These are phyloP conservation scores for Andinoacara biseriatus DNA, from an alignment of 2,113 vertebrate species.

Conservation along the genomic window DNA sequence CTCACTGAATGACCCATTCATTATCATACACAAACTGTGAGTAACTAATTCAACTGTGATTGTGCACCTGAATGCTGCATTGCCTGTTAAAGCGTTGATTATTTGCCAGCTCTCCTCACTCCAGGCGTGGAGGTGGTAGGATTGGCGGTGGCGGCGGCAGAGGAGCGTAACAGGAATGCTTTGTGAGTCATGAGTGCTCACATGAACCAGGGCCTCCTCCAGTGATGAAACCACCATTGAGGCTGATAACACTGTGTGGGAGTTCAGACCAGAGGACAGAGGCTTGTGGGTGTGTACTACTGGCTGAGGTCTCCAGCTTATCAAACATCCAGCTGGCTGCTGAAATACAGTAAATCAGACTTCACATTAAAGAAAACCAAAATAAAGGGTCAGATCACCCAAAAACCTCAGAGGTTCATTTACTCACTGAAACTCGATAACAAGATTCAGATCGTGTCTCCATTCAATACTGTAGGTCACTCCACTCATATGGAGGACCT, in stretches of 20 bases:
- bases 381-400: neutral
- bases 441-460: neutral
- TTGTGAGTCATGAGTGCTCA: conserved; percentile 64
- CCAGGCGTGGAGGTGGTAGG: conserved; percentile 46
- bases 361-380: neutral
- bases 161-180: conserved; percentile 9
- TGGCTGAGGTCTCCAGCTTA: conserved; percentile 2
- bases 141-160: conserved; percentile 13
- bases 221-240: conserved; percentile 40
- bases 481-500: accelerated
- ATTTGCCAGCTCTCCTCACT: conserved; percentile 12
- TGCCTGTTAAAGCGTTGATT: neutral
- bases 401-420: neutral
- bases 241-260: conserved; percentile 51
- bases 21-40: neutral
- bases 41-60: conserved; percentile 5
- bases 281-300: conserved; percentile 41
- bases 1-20: conserved; percentile 25
- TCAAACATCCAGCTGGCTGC: neutral
- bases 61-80: conserved; percentile 1
- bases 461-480: neutral
- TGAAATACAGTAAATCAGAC: neutral
- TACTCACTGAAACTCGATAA: neutral
- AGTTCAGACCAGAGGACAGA: conserved; percentile 49
- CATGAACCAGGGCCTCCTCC: conserved; percentile 42